Conservation (phyloP, 2,888 invertebrate genomes). For the Tyria jacobaeae region DNA sequence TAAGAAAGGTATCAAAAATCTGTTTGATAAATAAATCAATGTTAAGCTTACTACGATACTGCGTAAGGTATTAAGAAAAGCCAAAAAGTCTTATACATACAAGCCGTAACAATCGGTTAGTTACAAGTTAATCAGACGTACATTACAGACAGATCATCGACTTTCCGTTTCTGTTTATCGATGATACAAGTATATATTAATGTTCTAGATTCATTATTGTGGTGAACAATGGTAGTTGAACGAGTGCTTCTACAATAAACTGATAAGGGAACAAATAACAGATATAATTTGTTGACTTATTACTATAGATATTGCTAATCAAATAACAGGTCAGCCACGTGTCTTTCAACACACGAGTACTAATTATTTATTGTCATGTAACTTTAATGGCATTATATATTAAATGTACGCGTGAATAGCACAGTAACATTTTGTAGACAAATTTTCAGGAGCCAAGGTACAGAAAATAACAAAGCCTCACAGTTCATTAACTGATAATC, state of each 20-base stretch:
- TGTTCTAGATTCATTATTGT: constrained; percentile 1
- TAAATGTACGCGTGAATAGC: no score
- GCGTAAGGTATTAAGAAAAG: no score
- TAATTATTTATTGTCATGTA: background rate
- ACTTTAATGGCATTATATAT: no score
- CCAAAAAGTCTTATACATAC: no score
- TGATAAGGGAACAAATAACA: constrained; percentile 8
- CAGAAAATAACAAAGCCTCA: no score
- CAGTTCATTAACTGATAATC: no score
- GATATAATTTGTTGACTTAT: constrained; percentile 10
- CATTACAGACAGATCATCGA: background rate
- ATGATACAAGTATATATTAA: background rate
- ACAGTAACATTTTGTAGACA: no score
- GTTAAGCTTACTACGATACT: no score
- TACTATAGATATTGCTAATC: constrained; percentile 10
- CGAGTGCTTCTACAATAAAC: background rate
- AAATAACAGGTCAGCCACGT: constrained; percentile 6
- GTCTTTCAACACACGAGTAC: background rate
- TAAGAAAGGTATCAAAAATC: no score
- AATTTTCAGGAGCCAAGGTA: no score
- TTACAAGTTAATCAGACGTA: background rate
- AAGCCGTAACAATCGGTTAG: background rate
- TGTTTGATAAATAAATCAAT: background rate
- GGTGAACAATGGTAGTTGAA: constrained; percentile 4
- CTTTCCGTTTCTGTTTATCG: background rate